Evolutionary conservation across 1,140 invertebrate genomes (phyloP).

Genomic region (Diorhabda elongata): DNA sequence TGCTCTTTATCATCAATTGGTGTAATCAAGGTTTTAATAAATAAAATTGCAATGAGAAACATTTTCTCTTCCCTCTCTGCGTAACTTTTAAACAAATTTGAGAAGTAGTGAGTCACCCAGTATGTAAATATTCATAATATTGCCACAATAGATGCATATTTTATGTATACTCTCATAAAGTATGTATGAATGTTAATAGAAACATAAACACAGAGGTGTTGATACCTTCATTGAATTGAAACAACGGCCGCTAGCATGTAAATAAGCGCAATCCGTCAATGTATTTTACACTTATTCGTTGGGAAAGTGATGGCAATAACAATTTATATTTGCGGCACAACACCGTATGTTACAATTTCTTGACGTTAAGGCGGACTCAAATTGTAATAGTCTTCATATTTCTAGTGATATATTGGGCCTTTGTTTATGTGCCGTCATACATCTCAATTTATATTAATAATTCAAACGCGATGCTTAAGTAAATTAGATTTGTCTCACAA

Average conservation of each 20-base stretch:
- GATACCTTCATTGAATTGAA: conserved; percentile 18
- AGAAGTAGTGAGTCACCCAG: background rate
- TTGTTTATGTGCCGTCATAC: too few relatives aligned
- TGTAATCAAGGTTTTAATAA: too few relatives aligned
- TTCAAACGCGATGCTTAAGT: too few relatives aligned
- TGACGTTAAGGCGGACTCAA: background rate
- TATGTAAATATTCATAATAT: background rate
- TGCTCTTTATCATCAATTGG: too few relatives aligned
- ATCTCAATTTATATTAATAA: too few relatives aligned
- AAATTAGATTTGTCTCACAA: too few relatives aligned
- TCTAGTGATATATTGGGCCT: too few relatives aligned
- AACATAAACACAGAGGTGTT: conserved; percentile 19
- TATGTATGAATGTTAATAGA: conserved; percentile 16
- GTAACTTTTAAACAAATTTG: too few relatives aligned
- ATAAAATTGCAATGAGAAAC: too few relatives aligned
- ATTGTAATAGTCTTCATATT: too few relatives aligned
- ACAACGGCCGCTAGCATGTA: conserved; percentile 11
- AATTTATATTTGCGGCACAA: conserved; percentile 10
- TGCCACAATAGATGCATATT: background rate
- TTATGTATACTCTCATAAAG: conserved; percentile 14
- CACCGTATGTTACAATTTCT: background rate
- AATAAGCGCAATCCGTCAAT: conserved; percentile 16
- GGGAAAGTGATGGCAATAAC: conserved; percentile 12
- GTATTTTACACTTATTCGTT: conserved; percentile 16
- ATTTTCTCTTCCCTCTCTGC: too few relatives aligned